Conservation (phyloP, 2,113 vertebrate species). For the Pyrgilauda ruficollis region DNA sequence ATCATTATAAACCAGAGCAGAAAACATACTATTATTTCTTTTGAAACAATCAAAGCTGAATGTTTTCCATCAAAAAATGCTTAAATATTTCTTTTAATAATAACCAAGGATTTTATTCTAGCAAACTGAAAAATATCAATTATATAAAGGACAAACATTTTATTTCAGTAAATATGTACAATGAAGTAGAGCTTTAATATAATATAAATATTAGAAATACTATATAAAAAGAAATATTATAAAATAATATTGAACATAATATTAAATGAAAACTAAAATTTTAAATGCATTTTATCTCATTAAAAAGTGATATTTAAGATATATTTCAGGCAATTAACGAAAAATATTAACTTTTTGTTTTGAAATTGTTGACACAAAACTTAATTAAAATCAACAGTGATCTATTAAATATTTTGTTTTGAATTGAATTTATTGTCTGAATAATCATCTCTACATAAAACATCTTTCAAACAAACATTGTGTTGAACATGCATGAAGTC, state of each 20-base stretch:
- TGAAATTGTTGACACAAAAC: neutral
- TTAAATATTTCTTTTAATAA: neutral
- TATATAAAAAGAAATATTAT: neutral
- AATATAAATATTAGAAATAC: neutral
- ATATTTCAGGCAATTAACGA: neutral
- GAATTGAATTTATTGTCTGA: neutral
- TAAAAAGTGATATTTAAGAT: neutral
- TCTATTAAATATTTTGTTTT: neutral
- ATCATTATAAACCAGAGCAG: neutral
- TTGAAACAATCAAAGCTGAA: neutral
- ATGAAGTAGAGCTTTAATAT: neutral
- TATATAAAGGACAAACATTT: neutral
- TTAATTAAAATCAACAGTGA: neutral
- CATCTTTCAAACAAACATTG: neutral
- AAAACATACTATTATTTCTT: neutral
- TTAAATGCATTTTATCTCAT: neutral
- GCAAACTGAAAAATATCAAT: neutral
- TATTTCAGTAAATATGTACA: neutral
- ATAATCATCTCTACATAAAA: neutral
- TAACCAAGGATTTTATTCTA: neutral
- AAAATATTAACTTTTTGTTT: neutral
- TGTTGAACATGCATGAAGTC: neutral
- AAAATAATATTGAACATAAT: neutral
- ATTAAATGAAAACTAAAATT: neutral
- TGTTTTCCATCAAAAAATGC: neutral